Percentiles rank a stretch among this genome's conserved stretches.
These are phyloP conservation scores for Caenorhabditis japonica DNA, from an alignment of 2,888 invertebrate species.

Conservation along the genomic window DNA sequence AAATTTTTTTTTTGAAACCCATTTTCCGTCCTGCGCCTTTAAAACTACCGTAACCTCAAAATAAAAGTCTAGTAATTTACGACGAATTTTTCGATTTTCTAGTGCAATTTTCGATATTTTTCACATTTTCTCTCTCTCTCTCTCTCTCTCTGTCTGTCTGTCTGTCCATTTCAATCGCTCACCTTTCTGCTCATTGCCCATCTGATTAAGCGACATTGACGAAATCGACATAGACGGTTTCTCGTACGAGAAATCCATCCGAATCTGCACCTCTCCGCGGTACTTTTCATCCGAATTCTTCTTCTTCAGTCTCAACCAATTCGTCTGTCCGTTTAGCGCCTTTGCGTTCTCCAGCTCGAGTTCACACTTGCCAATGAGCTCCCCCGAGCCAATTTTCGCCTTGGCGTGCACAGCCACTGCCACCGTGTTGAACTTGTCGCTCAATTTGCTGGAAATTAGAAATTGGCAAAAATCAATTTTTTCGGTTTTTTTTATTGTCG, in stretches of 20 bases:
- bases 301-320: conserved; percentile 63
- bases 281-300: conserved; percentile 64
- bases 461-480: no score
- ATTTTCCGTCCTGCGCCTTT: no score
- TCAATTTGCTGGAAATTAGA: conserved; percentile 62
- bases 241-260: conserved; percentile 66
- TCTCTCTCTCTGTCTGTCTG: no score
- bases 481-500: no score
- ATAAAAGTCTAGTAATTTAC: no score
- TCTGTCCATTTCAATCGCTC: no score
- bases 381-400: conserved; percentile 61
- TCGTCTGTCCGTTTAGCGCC: conserved; percentile 44
- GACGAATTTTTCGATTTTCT: no score
- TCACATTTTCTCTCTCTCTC: no score
- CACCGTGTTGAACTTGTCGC: conserved; percentile 65
- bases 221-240: conserved; percentile 66
- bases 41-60: no score
- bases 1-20: no score
- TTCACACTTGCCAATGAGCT: conserved; percentile 60
- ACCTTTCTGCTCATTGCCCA: conserved; percentile 37
- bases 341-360: conserved; percentile 54
- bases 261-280: conserved; percentile 63
- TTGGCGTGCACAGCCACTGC: conserved; percentile 65
- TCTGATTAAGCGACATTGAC: conserved; percentile 48
- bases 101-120: no score